A percentile compares a stretch with the other conserved stretches of the same genome.
These are phyloP conservation scores for Hippopotamyrus pictus DNA, from an alignment of 2,797 vertebrate species.

Conservation along the genomic window DNA sequence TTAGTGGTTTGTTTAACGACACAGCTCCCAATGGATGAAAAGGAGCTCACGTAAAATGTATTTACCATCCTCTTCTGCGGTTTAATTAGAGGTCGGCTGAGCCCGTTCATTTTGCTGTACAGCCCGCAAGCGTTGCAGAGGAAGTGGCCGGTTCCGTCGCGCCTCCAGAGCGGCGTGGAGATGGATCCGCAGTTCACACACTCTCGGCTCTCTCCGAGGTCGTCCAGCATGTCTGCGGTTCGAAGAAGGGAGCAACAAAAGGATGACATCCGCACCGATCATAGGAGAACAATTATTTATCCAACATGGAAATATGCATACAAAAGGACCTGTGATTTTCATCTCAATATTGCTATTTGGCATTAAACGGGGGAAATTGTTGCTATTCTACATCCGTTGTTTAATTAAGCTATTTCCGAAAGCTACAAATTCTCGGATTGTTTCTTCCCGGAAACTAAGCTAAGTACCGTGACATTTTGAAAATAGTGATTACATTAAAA, in stretches of 20 bases:
- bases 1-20: not conserved
- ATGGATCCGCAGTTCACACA: constrained; percentile 98
- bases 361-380: not conserved
- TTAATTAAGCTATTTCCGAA: not conserved
- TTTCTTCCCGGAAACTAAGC: not conserved
- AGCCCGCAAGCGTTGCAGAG: constrained; percentile 97
- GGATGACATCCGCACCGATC: not conserved
- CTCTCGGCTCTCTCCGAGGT: constrained; percentile 87
- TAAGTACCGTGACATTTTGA: not conserved
- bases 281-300: not conserved
- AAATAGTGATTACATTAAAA: not conserved
- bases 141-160: constrained; percentile 96
- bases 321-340: not conserved
- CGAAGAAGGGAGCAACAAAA: not conserved
- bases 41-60: not conserved
- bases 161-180: constrained; percentile 94
- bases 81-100: constrained; percentile 96
- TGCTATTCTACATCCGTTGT: not conserved
- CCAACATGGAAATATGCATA: not conserved
- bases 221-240: constrained; percentile 80
- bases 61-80: constrained; percentile 95
- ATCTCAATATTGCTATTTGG: not conserved
- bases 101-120: constrained; percentile 98
- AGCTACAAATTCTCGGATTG: not conserved
- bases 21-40: not conserved